Evolutionary conservation across 2,797 vertebrate genomes (phyloP).

Genomic region (Ataeniobius toweri): DNA sequence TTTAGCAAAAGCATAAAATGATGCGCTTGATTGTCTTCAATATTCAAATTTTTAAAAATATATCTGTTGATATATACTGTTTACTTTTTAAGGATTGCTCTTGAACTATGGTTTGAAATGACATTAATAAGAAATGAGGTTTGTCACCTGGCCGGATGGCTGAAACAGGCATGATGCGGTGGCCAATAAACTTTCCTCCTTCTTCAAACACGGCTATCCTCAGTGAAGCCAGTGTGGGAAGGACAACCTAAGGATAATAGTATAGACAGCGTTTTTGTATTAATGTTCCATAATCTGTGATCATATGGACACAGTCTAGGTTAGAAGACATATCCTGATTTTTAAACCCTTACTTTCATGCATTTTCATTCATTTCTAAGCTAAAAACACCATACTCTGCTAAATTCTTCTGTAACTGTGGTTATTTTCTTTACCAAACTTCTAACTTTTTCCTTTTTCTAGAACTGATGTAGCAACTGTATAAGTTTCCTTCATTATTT

Average conservation of each 20-base stretch:
- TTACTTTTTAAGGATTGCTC: background rate
- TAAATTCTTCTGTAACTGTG: too few relatives aligned
- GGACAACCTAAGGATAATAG: conserved; percentile 84
- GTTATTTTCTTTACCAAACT: too few relatives aligned
- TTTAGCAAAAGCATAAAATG: background rate
- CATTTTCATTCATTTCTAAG: background rate
- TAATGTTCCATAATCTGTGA: too few relatives aligned
- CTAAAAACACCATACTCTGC: background rate
- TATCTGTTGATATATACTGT: background rate
- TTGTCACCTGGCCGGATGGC: conserved; percentile 91
- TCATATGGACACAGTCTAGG: background rate
- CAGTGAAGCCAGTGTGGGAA: conserved; percentile 92
- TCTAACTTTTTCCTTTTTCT: too few relatives aligned
- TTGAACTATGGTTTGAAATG: background rate
- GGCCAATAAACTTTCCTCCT: conserved; percentile 97
- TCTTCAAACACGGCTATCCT: conserved; percentile 96
- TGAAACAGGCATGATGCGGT: conserved; percentile 94
- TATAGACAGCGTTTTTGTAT: background rate
- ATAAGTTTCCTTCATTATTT: too few relatives aligned
- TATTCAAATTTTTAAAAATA: background rate
- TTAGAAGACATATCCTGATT: background rate
- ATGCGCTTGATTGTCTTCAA: background rate
- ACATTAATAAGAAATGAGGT: background rate
- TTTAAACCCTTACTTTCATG: background rate
- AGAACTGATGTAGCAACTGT: too few relatives aligned